Conservation (phyloP, 2,113 vertebrate genomes). For the Triplophysa dalaica region DNA sequence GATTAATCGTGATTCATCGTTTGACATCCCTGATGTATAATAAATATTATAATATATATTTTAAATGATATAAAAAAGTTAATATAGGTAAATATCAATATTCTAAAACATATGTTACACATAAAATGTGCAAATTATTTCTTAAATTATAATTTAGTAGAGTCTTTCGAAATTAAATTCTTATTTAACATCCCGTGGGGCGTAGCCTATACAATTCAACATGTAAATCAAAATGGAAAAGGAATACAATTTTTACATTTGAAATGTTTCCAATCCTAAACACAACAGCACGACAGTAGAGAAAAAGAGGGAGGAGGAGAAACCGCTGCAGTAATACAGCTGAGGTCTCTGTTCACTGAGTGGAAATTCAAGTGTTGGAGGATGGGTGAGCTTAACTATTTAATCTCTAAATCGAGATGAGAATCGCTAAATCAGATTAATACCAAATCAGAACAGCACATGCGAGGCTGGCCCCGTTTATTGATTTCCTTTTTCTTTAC, state of each 20-base stretch:
- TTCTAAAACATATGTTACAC: too few species aligned
- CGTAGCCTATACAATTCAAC: not conserved
- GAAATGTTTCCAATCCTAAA: not conserved
- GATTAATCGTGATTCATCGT: too few species aligned
- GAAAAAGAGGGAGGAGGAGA: not conserved
- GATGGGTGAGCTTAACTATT: constrained; percentile 63
- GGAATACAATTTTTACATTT: not conserved
- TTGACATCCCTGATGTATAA: too few species aligned
- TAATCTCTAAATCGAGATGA: constrained; percentile 64
- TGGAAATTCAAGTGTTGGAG: constrained; percentile 27
- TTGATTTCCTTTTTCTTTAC: constrained; percentile 64
- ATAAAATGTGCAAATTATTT: too few species aligned
- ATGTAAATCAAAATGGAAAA: not conserved
- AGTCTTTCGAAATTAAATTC: too few species aligned
- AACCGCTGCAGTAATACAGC: constrained; percentile 7
- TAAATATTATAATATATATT: too few species aligned
- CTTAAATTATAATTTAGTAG: too few species aligned
- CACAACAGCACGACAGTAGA: not conserved
- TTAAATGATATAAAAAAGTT: too few species aligned
- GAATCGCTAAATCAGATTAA: constrained; percentile 66
- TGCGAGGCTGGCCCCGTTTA: constrained; percentile 65
- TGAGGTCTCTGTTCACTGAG: constrained; percentile 28
- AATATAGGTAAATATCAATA: too few species aligned
- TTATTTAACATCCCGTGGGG: not conserved
- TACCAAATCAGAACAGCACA: constrained; percentile 64